Evolutionary conservation across 2,797 vertebrate genomes (phyloP), one percentile per base, ranked within the genome.

Genomic region (Masticophis lateralis): DNA sequence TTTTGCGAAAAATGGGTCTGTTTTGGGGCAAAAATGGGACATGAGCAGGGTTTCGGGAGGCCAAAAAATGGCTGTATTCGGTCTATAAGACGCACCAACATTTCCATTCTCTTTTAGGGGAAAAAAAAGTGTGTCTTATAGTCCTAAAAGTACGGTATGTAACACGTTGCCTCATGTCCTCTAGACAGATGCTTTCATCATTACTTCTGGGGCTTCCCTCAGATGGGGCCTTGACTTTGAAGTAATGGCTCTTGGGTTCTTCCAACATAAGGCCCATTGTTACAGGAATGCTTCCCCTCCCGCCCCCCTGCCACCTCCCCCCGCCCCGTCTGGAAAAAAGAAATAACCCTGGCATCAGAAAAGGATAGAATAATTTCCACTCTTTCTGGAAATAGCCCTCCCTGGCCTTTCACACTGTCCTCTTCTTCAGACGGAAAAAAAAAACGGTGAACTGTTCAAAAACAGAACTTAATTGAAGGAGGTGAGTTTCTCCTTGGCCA

Each of bases 321-420:
- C 51, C 1, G 9, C 47, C 47, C 47, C 3, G 95, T 95, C 96
- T 96, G 95, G 93, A 96, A 96, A 96, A 56, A 94, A 69, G n/a
- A 69, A 69, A 32, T 32, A 93, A 37, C 94, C 93, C 92, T 96
- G 97, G 97, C 94, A 18, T 97, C 97, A 91, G 95, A 95, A 92
- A 93, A 91, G 93, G 96, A n/a, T 79, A 90, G 91, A 91, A 92
- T 92, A 91, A 94, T 94, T 96, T 97, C 94, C 94, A 90, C 92
- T 14, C 7, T 66, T 94, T 96, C 97, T 96, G 95, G 94, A 96
- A 97, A 97, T 96, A 97, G 95, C 96, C 88, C 53, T 95, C 96
- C 95, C 94, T 94, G 95, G 94, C 83, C 95, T 96, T 96, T 94
- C 92, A 37, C 92, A 96, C 95, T 83, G 9, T 93, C 95, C 93